Evolutionary conservation across 2,888 invertebrate genomes (phyloP).

Genomic region (Athalia rosae): DNA sequence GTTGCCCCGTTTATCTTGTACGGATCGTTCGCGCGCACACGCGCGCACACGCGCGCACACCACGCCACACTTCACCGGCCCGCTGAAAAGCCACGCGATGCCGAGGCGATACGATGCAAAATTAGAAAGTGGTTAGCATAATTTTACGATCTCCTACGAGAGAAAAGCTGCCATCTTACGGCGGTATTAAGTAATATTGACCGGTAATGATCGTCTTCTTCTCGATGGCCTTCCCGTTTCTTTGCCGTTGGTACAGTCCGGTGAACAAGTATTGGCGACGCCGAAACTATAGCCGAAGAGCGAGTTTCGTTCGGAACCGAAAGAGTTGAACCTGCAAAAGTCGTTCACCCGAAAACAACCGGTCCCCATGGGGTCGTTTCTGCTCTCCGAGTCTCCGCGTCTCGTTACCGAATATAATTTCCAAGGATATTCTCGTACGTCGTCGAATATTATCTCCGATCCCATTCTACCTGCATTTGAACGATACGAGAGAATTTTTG

Average conservation of each 20-base stretch:
- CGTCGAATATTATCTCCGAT: not conserved
- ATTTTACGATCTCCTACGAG: constrained; percentile 29
- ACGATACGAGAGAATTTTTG: too few relatives aligned
- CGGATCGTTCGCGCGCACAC: not conserved
- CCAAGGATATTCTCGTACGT: not conserved
- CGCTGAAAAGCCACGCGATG: not conserved
- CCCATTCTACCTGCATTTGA: too few relatives aligned
- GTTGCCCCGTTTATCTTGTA: not conserved
- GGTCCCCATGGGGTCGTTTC: constrained; percentile 26
- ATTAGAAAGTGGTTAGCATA: constrained; percentile 45
- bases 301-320: constrained; percentile 41
- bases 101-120: constrained; percentile 26
- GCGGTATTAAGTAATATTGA: constrained; percentile 33
- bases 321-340: constrained; percentile 41
- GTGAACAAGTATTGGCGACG: constrained; percentile 41
- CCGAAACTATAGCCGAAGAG: constrained; percentile 24
- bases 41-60: not conserved
- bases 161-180: constrained; percentile 39
- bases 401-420: not conserved
- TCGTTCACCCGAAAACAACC: constrained; percentile 46
- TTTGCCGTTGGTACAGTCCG: constrained; percentile 34
- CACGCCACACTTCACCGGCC: too few relatives aligned
- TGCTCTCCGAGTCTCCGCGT: not conserved
- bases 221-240: constrained; percentile 38
- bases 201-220: constrained; percentile 40